Evolutionary conservation across 1,140 invertebrate genomes (phyloP).

Genomic region (Phortica variegata): DNA sequence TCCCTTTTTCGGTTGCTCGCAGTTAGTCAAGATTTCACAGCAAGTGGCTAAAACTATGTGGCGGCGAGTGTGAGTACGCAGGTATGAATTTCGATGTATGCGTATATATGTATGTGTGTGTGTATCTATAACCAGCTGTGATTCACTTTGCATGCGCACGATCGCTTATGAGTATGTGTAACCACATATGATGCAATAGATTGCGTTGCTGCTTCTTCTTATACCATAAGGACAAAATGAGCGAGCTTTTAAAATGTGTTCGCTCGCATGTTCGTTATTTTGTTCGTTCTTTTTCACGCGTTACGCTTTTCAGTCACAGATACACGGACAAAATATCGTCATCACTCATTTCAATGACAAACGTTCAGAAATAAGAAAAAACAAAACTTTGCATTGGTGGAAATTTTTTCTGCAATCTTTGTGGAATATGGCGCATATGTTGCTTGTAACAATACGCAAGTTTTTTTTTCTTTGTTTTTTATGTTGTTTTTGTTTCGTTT

Average conservation of each 20-base stretch:
- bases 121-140: neutral
- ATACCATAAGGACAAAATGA: slow-evolving; percentile 18
- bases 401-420: too few species aligned
- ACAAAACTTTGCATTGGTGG: neutral
- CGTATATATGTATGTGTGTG: slow-evolving; percentile 6
- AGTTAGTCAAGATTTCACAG: slow-evolving; percentile 13
- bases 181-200: slow-evolving; percentile 44
- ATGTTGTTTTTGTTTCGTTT: too few species aligned
- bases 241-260: slow-evolving; percentile 19
- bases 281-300: slow-evolving; percentile 9
- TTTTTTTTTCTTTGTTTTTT: too few species aligned
- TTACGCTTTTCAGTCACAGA: slow-evolving; percentile 12
- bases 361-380: slow-evolving; percentile 1
- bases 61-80: neutral
- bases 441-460: too few species aligned
- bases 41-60: slow-evolving; percentile 33
- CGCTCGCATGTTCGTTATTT: slow-evolving; percentile 23
- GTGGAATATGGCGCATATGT: too few species aligned
- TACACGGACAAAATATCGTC: slow-evolving; percentile 1
- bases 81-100: neutral
- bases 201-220: slow-evolving; percentile 5
- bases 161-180: slow-evolving; percentile 21
- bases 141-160: too few species aligned
- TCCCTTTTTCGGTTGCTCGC: slow-evolving; percentile 52
- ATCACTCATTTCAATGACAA: slow-evolving; percentile 46